These are phyloP conservation scores for Rhynchonema sp. DNA, from an alignment of 2,888 invertebrate genomes.

Conservation along the genomic window DNA sequence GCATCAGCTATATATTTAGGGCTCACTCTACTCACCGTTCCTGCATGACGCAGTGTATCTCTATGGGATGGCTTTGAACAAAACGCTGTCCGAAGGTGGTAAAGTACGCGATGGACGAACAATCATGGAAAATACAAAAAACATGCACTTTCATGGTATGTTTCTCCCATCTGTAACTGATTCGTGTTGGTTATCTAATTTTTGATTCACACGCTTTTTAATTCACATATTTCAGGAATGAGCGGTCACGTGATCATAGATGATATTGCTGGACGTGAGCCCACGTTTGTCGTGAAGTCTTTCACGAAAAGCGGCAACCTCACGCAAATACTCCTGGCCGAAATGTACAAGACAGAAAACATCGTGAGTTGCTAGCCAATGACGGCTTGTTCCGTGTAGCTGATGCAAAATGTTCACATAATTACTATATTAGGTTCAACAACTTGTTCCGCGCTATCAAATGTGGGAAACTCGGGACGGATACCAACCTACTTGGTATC, in stretches of 20 bases:
- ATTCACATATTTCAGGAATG: constrained; percentile 2
- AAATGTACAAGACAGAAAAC: constrained; percentile 4
- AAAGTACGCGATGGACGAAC: background rate
- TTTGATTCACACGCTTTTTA: background rate
- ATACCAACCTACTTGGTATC: constrained; percentile 5
- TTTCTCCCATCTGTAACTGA: background rate
- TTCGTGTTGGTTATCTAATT: background rate
- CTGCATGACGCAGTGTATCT: constrained; percentile 13
- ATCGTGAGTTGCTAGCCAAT: no score
- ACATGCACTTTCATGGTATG: background rate
- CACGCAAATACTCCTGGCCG: background rate
- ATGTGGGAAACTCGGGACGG: constrained; percentile 5
- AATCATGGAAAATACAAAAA: background rate
- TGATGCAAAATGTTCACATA: no score
- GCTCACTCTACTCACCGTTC: background rate
- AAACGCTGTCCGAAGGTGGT: constrained; percentile 7
- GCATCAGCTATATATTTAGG: no score
- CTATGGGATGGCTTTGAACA: constrained; percentile 12
- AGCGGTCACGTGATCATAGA: constrained; percentile 6
- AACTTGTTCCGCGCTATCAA: constrained; percentile 1
- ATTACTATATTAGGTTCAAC: background rate
- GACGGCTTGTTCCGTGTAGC: no score
- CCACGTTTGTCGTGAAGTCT: constrained; percentile 5
- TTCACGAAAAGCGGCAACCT: constrained; percentile 4
- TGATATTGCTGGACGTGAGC: constrained; percentile 4